These are phyloP conservation scores for Heterocephalus glaber DNA, from an alignment of 2,113 vertebrate genomes.

Conservation along the genomic window DNA sequence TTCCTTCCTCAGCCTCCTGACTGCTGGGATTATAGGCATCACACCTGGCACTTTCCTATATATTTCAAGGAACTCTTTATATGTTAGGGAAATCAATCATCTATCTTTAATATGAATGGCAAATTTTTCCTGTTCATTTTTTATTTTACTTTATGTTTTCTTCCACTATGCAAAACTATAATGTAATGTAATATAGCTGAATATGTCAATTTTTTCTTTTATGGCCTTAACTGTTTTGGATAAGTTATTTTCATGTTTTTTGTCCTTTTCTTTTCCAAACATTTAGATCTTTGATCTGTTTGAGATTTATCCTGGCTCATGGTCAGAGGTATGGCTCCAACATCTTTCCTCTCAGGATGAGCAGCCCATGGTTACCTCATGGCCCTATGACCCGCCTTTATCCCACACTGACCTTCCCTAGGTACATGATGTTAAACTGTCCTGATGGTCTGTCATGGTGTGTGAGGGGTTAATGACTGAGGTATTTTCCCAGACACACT, in stretches of 20 bases:
- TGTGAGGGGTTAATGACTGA: not conserved
- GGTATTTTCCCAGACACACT: not conserved
- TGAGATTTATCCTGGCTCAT: not conserved
- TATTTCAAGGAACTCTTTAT: not conserved
- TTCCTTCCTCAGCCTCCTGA: not conserved
- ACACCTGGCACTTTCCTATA: not conserved
- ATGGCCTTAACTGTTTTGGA: not conserved
- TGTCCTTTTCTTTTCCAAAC: slow-evolving; percentile 28
- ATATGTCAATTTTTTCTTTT: not conserved
- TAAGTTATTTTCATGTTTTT: not conserved
- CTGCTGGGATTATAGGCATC: not conserved
- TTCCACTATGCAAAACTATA: not conserved
- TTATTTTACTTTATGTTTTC: slow-evolving; percentile 5
- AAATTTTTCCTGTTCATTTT: not conserved
- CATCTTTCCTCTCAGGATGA: not conserved
- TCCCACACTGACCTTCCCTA: not conserved
- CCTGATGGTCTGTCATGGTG: not conserved
- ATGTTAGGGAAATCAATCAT: not conserved
- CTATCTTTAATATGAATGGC: not conserved
- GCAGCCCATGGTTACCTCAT: not conserved
- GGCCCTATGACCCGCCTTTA: not conserved
- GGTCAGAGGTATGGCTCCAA: not conserved
- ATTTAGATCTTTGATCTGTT: slow-evolving; percentile 1
- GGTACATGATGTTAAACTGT: not conserved
- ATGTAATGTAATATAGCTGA: slow-evolving; percentile 1